A percentile compares a stretch with the other conserved stretches of the same genome.
Conservation (phyloP, 2,797 vertebrate species). For the Distichodus sexfasciatus region DNA sequence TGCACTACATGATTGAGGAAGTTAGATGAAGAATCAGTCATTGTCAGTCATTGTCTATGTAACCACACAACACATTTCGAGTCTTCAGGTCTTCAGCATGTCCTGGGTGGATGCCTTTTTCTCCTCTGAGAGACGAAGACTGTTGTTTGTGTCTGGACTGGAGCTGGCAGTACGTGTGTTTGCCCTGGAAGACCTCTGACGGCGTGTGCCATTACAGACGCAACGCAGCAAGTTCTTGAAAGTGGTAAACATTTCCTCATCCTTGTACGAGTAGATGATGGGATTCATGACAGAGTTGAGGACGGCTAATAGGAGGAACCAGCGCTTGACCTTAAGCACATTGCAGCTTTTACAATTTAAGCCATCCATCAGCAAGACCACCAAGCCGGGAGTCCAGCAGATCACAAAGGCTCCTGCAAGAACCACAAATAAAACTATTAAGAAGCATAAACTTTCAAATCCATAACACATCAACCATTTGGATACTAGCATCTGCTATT, state of each 20-base stretch:
- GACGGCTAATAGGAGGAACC: slow-evolving; percentile 91
- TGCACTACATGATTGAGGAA: not conserved
- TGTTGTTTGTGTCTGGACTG: slow-evolving; percentile 63
- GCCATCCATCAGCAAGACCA: slow-evolving; percentile 88
- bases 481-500: too few species aligned
- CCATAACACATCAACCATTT: too few species aligned
- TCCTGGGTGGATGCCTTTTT: slow-evolving; percentile 57
- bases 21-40: not conserved
- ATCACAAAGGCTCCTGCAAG: slow-evolving; percentile 89
- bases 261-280: slow-evolving; percentile 97
- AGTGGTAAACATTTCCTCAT: slow-evolving; percentile 94
- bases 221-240: slow-evolving; percentile 89
- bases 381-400: slow-evolving; percentile 95
- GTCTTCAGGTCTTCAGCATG: slow-evolving; percentile 61
- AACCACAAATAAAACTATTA: not conserved
- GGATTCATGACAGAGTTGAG: slow-evolving; percentile 97
- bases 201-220: slow-evolving; percentile 72
- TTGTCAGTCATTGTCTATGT: not conserved
- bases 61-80: not conserved
- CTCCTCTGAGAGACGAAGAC: slow-evolving; percentile 66
- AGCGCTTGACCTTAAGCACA: slow-evolving; percentile 83
- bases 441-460: too few species aligned
- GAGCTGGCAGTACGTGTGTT: slow-evolving; percentile 66
- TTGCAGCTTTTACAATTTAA: slow-evolving; percentile 81
- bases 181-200: slow-evolving; percentile 70